Percentiles rank a stretch among this genome's conserved stretches.
Conservation (phyloP, 1,140 invertebrate species). For the Epicauta chinensis region DNA sequence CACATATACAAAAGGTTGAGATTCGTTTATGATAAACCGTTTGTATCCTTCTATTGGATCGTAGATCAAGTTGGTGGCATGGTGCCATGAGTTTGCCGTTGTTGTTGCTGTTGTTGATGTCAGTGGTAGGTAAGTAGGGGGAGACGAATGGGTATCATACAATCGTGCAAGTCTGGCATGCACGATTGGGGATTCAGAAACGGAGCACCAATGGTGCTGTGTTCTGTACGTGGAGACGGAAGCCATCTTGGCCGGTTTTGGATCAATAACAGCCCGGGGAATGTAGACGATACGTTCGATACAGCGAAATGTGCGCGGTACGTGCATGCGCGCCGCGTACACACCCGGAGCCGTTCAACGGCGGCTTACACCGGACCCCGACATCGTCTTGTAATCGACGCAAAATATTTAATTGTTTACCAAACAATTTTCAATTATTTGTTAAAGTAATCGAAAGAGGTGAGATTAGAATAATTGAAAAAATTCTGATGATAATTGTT, state of each 20-base stretch:
- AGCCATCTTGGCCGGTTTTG: slow-evolving; percentile 35
- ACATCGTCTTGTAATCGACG: too few relatives aligned
- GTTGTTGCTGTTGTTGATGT: too few relatives aligned
- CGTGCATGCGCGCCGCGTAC: slow-evolving; percentile 18
- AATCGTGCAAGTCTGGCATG: slow-evolving; percentile 27
- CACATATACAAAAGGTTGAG: slow-evolving; percentile 7
- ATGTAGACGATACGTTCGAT: slow-evolving; percentile 23
- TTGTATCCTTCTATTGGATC: slow-evolving; percentile 26
- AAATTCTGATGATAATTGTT: too few relatives aligned
- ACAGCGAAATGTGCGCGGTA: slow-evolving; percentile 20
- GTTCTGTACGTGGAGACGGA: slow-evolving; percentile 33
- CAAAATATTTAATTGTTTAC: too few relatives aligned
- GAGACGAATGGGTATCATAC: slow-evolving; percentile 1
- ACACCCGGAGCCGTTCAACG: not conserved
- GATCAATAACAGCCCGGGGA: slow-evolving; percentile 35
- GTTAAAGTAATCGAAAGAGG: too few relatives aligned
- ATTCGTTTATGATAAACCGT: slow-evolving; percentile 11
- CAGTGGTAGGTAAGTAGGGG: too few relatives aligned
- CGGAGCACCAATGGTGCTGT: slow-evolving; percentile 11
- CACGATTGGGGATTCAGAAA: slow-evolving; percentile 18
- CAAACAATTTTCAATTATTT: too few relatives aligned
- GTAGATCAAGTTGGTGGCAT: slow-evolving; percentile 28
- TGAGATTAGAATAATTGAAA: too few relatives aligned
- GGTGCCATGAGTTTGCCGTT: slow-evolving; percentile 9
- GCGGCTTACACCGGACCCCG: too few relatives aligned